A percentile compares a stretch with the other conserved stretches of the same genome.
Conservation (phyloP, 2,113 vertebrate species). For the Oncorhynchus keta region DNA sequence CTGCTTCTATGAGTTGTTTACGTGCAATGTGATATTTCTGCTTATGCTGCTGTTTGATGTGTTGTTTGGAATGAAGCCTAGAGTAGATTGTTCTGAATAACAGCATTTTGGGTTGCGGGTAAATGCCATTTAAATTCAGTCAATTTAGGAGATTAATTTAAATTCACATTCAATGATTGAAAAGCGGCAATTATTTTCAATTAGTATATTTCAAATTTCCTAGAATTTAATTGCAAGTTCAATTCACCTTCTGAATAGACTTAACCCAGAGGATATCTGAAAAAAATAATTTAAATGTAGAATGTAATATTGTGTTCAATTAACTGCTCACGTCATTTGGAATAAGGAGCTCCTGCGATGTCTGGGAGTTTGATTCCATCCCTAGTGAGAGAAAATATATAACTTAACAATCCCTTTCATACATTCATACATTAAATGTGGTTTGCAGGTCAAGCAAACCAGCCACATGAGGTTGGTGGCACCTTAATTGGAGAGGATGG, state of each 20-base stretch:
- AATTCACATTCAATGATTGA: no score
- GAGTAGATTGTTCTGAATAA: not conserved
- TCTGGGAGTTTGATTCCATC: slow-evolving; percentile 83
- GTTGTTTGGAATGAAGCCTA: no score
- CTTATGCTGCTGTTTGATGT: not conserved
- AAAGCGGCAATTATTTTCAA: not conserved
- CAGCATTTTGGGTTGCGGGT: not conserved
- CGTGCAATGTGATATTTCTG: not conserved
- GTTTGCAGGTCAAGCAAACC: slow-evolving; percentile 22
- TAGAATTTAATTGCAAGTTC: no score
- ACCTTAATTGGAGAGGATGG: no score
- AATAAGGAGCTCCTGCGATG: slow-evolving; percentile 90
- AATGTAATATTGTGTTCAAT: not conserved
- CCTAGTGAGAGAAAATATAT: slow-evolving; percentile 67
- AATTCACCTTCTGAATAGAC: no score
- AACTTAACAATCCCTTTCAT: slow-evolving; percentile 34
- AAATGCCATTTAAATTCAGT: no score
- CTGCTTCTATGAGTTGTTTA: no score
- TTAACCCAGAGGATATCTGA: not conserved
- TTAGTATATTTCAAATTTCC: not conserved
- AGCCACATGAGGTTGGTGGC: no score
- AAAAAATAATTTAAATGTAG: slow-evolving; percentile 2
- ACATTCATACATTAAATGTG: slow-evolving; percentile 31
- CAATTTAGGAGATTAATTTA: no score
- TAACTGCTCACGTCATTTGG: slow-evolving; percentile 86